A percentile compares a stretch with the other conserved stretches of the same genome.
These are phyloP conservation scores for Cliona cf. orientalis DNA, from an alignment of 37 sponge, comb jelly and placozoan species.

Conservation along the genomic window DNA sequence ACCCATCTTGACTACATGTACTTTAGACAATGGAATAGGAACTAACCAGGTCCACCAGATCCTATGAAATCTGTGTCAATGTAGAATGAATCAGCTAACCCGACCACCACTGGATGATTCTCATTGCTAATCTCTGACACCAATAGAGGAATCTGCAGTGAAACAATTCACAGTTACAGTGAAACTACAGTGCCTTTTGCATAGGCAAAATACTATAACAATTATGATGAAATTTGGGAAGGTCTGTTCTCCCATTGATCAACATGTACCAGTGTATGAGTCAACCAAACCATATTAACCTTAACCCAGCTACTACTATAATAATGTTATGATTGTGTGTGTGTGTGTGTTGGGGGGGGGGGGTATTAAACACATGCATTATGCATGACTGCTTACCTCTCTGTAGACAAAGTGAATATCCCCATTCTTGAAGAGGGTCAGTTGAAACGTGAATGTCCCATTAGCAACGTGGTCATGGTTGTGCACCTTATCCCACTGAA, in stretches of 20 bases:
- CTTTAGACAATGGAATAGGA: neutral
- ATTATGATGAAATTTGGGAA: no score
- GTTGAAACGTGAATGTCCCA: slow-evolving; percentile 84
- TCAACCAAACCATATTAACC: neutral
- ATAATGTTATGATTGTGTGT: neutral
- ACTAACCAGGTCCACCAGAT: neutral
- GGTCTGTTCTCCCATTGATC: no score
- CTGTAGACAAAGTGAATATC: slow-evolving; percentile 78
- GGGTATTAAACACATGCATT: neutral
- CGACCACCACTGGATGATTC: slow-evolving; percentile 67
- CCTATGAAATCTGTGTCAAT: slow-evolving; percentile 7
- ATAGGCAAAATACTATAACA: no score
- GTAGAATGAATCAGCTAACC: slow-evolving; percentile 66
- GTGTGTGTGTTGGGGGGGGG: neutral
- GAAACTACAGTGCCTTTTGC: no score
- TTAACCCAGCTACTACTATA: no score
- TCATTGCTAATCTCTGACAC: slow-evolving; percentile 33
- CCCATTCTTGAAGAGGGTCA: slow-evolving; percentile 67
- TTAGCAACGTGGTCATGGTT: slow-evolving; percentile 44
- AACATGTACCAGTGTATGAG: neutral
- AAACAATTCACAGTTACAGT: neutral
- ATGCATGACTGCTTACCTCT: slow-evolving; percentile 33
- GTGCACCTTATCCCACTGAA: slow-evolving; percentile 70
- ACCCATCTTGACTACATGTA: no score
- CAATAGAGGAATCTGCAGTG: slow-evolving; percentile 47